phyloP scores from a whole-genome alignment of 1,140 invertebrate genomes.

The Nephila pilipes region DNA sequence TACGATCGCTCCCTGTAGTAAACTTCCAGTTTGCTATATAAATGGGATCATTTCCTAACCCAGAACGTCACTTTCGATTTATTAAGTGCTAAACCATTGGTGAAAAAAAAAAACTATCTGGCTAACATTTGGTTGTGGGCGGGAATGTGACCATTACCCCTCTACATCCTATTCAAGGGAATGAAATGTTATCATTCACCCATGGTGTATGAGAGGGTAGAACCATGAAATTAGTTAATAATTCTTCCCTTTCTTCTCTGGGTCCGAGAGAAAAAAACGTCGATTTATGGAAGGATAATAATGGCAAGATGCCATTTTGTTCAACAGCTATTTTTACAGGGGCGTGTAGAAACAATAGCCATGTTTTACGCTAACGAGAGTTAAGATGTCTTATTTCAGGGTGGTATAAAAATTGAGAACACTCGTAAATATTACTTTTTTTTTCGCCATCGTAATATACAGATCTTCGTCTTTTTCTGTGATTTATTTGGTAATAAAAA shows the following conservation, averaged over 20 bases:
- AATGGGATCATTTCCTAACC: neutral
- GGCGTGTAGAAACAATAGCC: neutral
- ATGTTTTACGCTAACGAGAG: constrained; percentile 21
- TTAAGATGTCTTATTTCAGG: neutral
- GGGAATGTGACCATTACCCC: neutral
- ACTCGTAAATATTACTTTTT: neutral
- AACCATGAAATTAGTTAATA: constrained; percentile 24
- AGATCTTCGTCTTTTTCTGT: neutral
- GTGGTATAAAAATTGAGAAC: neutral
- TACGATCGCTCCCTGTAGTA: no score
- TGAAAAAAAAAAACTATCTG: neutral
- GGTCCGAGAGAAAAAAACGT: neutral
- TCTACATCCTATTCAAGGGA: neutral
- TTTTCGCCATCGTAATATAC: neutral
- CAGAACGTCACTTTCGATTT: neutral
- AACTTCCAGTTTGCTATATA: neutral
- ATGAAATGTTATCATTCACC: constrained; percentile 10
- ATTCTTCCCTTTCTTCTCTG: neutral
- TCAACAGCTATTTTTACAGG: neutral
- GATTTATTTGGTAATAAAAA: no score
- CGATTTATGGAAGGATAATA: constrained; percentile 1
- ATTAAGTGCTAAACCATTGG: neutral
- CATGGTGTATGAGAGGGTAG: neutral
- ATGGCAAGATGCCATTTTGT: constrained; percentile 15
- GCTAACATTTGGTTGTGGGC: neutral